Conservation (phyloP, 2,888 invertebrate genomes). For the Drosophila kokeensis region DNA sequence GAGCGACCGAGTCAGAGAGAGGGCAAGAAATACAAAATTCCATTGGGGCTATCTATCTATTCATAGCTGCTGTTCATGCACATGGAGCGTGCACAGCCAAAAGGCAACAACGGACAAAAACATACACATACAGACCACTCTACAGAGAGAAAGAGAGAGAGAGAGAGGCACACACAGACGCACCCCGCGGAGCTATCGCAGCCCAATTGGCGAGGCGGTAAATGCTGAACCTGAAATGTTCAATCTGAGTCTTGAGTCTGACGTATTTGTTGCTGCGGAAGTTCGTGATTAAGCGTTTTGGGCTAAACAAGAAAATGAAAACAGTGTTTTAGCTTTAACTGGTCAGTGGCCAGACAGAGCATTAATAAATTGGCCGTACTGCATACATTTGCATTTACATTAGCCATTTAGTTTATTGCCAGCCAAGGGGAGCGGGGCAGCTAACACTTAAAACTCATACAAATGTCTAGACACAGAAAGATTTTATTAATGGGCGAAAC, state of each 20-base stretch:
- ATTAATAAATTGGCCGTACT: conserved; percentile 40
- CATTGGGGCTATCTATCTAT: conserved; percentile 74
- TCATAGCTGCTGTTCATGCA: conserved; percentile 76
- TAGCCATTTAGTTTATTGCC: conserved; percentile 38
- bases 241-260: conserved; percentile 41
- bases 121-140: conserved; percentile 13
- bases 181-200: conserved; percentile 63
- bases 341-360: conserved; percentile 41
- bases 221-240: conserved; percentile 36
- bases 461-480: conserved; percentile 41
- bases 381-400: conserved; percentile 68
- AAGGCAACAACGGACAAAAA: conserved; percentile 31
- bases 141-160: background rate
- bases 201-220: conserved; percentile 43
- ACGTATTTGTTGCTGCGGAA: conserved; percentile 79
- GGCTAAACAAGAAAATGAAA: conserved; percentile 25
- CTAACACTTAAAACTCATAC: conserved; percentile 26
- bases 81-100: conserved; percentile 66
- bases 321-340: conserved; percentile 50
- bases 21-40: conserved; percentile 54
- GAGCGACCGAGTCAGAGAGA: background rate
- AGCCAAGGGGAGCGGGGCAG: conserved; percentile 20
- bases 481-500: conserved; percentile 62
- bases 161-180: conserved; percentile 55
- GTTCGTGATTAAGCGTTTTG: conserved; percentile 73